Conservation (phyloP, 2,113 vertebrate species). For the Cettia cetti region DNA sequence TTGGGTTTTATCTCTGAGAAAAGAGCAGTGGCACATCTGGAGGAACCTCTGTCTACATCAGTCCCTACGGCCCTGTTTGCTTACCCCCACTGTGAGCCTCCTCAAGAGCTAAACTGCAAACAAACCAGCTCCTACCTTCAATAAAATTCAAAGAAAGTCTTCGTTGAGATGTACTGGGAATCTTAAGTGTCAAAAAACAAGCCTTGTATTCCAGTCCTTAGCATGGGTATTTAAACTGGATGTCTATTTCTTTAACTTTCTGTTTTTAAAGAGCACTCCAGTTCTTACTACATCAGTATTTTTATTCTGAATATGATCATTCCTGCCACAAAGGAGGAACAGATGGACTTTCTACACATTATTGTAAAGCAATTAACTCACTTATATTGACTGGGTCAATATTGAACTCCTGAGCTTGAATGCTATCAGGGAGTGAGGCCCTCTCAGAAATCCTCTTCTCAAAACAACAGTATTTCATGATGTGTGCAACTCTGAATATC, state of each 20-base stretch:
- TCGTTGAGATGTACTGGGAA: neutral
- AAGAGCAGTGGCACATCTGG: neutral
- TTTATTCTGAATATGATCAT: neutral
- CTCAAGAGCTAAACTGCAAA: constrained; percentile 22
- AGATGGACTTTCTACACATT: neutral
- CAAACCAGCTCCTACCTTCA: neutral
- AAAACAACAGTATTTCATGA: neutral
- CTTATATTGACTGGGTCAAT: neutral
- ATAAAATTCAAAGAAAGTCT: neutral
- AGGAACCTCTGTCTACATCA: neutral
- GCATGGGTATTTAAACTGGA: neutral
- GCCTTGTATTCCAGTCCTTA: neutral
- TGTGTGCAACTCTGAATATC: neutral
- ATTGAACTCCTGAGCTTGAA: neutral
- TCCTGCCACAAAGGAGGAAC: neutral
- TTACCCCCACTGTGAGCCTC: neutral
- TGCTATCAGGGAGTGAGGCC: neutral
- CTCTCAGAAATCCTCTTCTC: neutral
- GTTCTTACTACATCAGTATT: neutral
- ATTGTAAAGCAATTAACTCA: neutral
- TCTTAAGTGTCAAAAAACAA: neutral
- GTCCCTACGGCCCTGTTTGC: neutral
- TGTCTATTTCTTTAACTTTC: neutral
- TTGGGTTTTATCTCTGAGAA: neutral
- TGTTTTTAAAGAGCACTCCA: neutral